phyloP scores from a whole-genome alignment of 2,888 invertebrate genomes.

The Drosophila mettleri region DNA sequence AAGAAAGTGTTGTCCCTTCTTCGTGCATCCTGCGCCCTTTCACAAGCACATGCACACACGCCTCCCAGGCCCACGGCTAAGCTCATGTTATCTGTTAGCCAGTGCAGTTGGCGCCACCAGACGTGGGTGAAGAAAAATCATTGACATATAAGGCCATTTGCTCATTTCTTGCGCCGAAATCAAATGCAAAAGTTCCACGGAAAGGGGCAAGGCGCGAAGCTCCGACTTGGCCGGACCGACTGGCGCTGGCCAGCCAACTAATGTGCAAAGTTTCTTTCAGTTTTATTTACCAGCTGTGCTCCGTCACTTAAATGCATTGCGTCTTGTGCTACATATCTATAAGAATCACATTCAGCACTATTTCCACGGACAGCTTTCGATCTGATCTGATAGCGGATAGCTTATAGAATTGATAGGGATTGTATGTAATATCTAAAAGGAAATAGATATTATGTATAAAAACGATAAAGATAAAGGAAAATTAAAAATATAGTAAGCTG shows the following conservation, averaged over 20 bases:
- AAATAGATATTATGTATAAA: not conserved
- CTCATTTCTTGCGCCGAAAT: slow-evolving; percentile 61
- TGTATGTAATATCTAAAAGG: not conserved
- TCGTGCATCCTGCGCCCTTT: no score
- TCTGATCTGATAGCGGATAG: slow-evolving; percentile 10
- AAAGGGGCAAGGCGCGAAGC: not conserved
- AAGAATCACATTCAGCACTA: slow-evolving; percentile 36
- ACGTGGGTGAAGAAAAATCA: slow-evolving; percentile 68
- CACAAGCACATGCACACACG: not conserved
- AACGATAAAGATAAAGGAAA: no score
- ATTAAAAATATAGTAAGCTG: no score
- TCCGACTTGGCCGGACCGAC: slow-evolving; percentile 71
- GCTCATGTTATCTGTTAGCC: slow-evolving; percentile 28
- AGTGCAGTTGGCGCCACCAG: slow-evolving; percentile 66
- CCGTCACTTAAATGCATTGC: slow-evolving; percentile 37
- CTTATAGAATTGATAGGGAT: not conserved
- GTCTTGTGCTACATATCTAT: slow-evolving; percentile 40
- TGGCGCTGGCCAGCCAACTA: slow-evolving; percentile 69
- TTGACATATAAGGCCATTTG: slow-evolving; percentile 77
- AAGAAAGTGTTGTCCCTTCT: slow-evolving; percentile 19
- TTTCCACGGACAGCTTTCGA: slow-evolving; percentile 3
- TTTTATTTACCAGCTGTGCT: slow-evolving; percentile 67
- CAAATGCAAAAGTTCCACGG: slow-evolving; percentile 68
- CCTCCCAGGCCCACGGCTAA: not conserved
- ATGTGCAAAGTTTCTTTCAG: slow-evolving; percentile 73